These are phyloP conservation scores for Tipula unca DNA, from an alignment of 2,888 invertebrate genomes.

Conservation along the genomic window DNA sequence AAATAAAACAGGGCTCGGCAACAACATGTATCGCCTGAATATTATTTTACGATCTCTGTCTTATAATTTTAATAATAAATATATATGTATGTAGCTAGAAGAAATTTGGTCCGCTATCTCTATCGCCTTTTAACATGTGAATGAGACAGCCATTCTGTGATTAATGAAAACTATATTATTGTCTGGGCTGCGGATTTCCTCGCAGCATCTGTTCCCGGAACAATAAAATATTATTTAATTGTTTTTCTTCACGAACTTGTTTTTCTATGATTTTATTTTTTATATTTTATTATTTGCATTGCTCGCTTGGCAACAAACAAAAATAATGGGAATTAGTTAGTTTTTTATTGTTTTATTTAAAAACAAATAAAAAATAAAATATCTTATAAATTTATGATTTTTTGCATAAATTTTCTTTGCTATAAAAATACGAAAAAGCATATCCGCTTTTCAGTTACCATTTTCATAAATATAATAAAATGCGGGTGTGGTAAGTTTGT, in stretches of 20 bases:
- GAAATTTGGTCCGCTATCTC: too few relatives aligned
- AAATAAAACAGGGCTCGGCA: too few relatives aligned
- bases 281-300: background rate
- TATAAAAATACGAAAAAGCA: background rate
- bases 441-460: background rate
- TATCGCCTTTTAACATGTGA: too few relatives aligned
- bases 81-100: too few relatives aligned
- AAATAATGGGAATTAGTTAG: conserved; percentile 14
- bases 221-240: background rate
- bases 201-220: background rate
- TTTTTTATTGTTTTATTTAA: conserved; percentile 3
- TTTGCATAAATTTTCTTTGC: background rate
- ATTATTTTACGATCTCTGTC: too few relatives aligned
- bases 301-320: background rate
- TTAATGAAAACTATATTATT: background rate
- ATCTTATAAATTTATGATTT: background rate
- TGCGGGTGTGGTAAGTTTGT: background rate
- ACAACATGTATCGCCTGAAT: too few relatives aligned
- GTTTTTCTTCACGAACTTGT: background rate
- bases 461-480: background rate
- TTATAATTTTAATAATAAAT: too few relatives aligned
- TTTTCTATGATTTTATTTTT: background rate
- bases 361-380: background rate
- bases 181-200: background rate
- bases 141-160: background rate